Evolutionary conservation across 2,888 invertebrate species (phyloP).

Genomic region (Flexamia atlantica): DNA sequence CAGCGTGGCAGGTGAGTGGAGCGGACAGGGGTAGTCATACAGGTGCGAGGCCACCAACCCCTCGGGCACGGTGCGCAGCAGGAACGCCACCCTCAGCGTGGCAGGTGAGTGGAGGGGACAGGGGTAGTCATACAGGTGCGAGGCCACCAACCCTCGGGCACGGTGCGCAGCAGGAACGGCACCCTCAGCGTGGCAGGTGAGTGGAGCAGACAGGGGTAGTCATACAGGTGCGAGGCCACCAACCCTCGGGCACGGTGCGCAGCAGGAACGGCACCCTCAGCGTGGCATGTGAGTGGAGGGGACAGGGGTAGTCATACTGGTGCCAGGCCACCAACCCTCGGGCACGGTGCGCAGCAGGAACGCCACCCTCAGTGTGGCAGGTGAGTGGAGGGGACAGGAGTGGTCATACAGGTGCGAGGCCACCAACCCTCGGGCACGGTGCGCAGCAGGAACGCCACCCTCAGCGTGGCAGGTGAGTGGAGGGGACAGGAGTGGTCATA

Average conservation of each 20-base stretch:
- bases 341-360: not conserved
- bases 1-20: too few relatives aligned
- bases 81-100: too few relatives aligned
- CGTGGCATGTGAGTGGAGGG: not conserved
- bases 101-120: too few relatives aligned
- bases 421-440: not conserved
- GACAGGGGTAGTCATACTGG: not conserved
- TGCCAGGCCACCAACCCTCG: not conserved
- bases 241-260: constrained; percentile 7
- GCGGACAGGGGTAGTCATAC: too few relatives aligned
- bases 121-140: too few relatives aligned
- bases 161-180: too few relatives aligned
- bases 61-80: too few relatives aligned
- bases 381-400: not conserved
- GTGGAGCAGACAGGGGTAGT: too few relatives aligned
- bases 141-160: too few relatives aligned
- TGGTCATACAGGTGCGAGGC: not conserved
- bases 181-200: too few relatives aligned
- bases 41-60: too few relatives aligned
- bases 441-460: not conserved
- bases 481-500: not conserved
- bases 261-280: not conserved
- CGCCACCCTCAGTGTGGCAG: not conserved
- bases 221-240: too few relatives aligned
- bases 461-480: not conserved